phyloP scores from a whole-genome alignment of 1,140 invertebrate genomes.

The Daktulosphaira vitifoliae region DNA sequence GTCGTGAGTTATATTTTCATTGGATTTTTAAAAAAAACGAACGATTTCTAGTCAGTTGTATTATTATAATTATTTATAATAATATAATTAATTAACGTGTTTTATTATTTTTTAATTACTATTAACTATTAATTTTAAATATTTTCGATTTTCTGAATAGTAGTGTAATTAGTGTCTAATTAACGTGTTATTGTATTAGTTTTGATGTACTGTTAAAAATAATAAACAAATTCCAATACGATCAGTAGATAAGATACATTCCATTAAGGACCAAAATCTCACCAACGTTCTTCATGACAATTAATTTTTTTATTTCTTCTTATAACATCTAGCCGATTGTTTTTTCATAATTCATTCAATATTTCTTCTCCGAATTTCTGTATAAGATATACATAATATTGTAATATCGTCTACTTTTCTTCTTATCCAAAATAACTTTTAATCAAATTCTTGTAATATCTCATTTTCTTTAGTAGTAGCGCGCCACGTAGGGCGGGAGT shows the following conservation, averaged over 20 bases:
- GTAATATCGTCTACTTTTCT: constrained; percentile 17
- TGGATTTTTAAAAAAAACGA: constrained; percentile 5
- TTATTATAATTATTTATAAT: constrained; percentile 10
- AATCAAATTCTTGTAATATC: background rate
- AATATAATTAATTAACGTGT: background rate
- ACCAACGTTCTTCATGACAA: constrained; percentile 22
- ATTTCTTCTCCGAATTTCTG: background rate
- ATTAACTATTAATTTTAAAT: constrained; percentile 22
- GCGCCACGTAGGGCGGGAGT: background rate
- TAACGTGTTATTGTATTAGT: constrained; percentile 13
- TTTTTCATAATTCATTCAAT: background rate
- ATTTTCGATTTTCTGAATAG: constrained; percentile 23
- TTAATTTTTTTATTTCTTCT: constrained; percentile 10
- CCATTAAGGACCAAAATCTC: constrained; percentile 33
- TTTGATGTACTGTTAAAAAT: constrained; percentile 17
- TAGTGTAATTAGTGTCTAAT: constrained; percentile 30
- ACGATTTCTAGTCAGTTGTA: constrained; percentile 28
- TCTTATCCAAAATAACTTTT: constrained; percentile 12
- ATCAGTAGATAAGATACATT: constrained; percentile 32
- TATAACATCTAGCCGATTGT: background rate
- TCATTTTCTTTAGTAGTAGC: constrained; percentile 12
- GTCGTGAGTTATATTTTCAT: constrained; percentile 32
- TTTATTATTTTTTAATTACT: constrained; percentile 17
- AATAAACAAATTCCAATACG: constrained; percentile 13
- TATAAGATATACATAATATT: background rate